A percentile compares a stretch with the other conserved stretches of the same genome.
Conservation (phyloP, 2,888 invertebrate species). For the Mythimna vitellina region DNA sequence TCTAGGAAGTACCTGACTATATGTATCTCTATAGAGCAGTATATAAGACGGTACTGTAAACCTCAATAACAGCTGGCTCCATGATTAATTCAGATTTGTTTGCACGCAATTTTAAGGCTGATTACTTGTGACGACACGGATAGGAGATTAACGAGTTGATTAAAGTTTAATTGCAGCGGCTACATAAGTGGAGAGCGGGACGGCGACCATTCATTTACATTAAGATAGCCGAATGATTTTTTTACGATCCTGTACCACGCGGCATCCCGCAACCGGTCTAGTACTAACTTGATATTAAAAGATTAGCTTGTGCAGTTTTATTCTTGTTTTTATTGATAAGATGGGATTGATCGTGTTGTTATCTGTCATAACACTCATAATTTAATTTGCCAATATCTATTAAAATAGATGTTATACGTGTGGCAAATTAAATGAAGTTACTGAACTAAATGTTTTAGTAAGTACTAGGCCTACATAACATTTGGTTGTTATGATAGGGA, state of each 20-base stretch:
- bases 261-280: slow-evolving; percentile 49
- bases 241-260: slow-evolving; percentile 57
- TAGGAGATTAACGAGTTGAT: slow-evolving; percentile 64
- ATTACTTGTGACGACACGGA: slow-evolving; percentile 62
- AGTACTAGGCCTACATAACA: neutral
- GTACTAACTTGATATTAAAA: slow-evolving; percentile 38
- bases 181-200: slow-evolving; percentile 57
- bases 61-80: slow-evolving; percentile 38
- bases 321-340: slow-evolving; percentile 9
- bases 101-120: slow-evolving; percentile 66
- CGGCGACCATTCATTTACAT: slow-evolving; percentile 59
- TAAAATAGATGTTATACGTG: neutral
- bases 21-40: slow-evolving; percentile 2
- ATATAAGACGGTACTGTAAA: slow-evolving; percentile 9
- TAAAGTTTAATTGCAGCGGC: slow-evolving; percentile 67
- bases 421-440: neutral
- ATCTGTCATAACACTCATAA: neutral
- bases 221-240: slow-evolving; percentile 60
- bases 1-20: slow-evolving; percentile 20
- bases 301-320: slow-evolving; percentile 21
- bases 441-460: neutral
- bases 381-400: too few species aligned
- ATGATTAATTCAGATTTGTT: slow-evolving; percentile 66
- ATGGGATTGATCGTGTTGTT: slow-evolving; percentile 1
- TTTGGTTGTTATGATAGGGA: neutral